Base-by-base conservation (phyloP, 2,888 invertebrate species). In the Asteroscopus sphinx region DNA sequence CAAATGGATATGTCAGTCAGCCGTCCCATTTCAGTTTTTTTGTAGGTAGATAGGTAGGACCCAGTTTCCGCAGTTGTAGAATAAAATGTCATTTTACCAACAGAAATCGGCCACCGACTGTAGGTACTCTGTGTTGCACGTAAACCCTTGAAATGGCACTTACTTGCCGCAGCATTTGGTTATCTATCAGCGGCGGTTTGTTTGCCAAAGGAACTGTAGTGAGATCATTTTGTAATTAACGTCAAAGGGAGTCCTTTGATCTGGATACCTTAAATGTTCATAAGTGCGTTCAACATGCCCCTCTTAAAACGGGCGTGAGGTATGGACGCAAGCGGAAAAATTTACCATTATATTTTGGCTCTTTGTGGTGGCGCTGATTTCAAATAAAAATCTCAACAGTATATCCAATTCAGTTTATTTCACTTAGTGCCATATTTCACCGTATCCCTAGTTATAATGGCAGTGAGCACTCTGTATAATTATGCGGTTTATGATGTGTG, bases 201-300 rank as follows among this genome's bases (percentile, higher is more conserved):
- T 51, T 67, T 15, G 32, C 37, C 55, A 61, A 71, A 65, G 57
- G 56, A 72, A 70, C 68, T 63, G 60, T 56, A 64, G 69, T 73
- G 68, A 75, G 76, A 82, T 81, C 73, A 80, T 77, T 76, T 68
- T 74, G 79, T 77, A 78, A 88, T 89, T 85, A 88, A 85, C 70
- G 80, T 80, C 84, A 79, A 73, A 73, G 68, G 58, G 58, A 73
- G 62, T 71, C 77, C 89, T 91, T 92, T 92, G 91, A 92, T 91
- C 88, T 80, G 73, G 73, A 77, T 80, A 86, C 83, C 84, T 88
- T 82, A 79, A 81, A 86, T 81, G 84, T 80, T 82, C 81, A 77
- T 79, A 79, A 83, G 84, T 80, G 84, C 82, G 77, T 81, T 80
- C 76, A 80, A 80, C 80, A 81, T 82, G 80, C 70, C 63, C 63